Evolutionary conservation across 2,113 vertebrate genomes (phyloP).

Genomic region (Cranoglanis bouderius): DNA sequence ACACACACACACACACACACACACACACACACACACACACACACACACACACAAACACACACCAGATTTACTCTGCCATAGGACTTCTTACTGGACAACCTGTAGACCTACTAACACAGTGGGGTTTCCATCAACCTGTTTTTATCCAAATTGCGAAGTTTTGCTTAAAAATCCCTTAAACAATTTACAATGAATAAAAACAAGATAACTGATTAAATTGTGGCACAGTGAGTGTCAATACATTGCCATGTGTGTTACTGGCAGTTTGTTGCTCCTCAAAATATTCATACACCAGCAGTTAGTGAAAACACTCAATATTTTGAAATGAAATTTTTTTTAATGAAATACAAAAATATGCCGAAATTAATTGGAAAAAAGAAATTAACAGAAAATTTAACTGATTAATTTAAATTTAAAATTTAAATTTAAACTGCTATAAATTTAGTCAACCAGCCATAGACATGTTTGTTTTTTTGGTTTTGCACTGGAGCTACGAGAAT

Average conservation of each 20-base stretch:
- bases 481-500: not conserved
- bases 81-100: not conserved
- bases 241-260: not conserved
- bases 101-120: not conserved
- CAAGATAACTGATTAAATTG: not conserved
- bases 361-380: not conserved
- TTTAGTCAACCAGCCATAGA: not conserved
- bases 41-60: not conserved
- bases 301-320: not conserved
- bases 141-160: not conserved
- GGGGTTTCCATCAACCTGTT: not conserved
- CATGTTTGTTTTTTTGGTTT: not conserved
- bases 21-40: not conserved
- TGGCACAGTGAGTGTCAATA: not conserved
- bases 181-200: not conserved
- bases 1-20: not conserved
- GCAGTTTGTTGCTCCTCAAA: not conserved
- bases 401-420: too few species aligned
- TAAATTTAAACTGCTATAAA: not conserved
- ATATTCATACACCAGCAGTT: not conserved
- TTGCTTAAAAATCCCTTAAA: not conserved
- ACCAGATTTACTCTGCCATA: not conserved
- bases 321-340: not conserved
- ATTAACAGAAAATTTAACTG: not conserved
- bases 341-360: not conserved